Conservation (phyloP, 1,140 invertebrate species). For the Cotesia glomerata region DNA sequence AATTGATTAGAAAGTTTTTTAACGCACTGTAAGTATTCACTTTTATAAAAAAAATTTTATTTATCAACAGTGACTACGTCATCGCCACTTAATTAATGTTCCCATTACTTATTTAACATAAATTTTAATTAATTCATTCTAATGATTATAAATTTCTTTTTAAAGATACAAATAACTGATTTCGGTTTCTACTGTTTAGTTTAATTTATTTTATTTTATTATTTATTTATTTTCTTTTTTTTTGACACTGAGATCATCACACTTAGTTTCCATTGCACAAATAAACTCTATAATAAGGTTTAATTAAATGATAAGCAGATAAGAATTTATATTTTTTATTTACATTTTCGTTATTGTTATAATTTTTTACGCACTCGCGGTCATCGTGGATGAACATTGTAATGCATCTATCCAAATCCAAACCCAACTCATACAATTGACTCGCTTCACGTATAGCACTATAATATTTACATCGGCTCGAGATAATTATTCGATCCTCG, state of each 20-base stretch:
- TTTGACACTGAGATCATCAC: neutral
- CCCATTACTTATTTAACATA: neutral
- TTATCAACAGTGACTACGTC: neutral
- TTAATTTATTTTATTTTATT: neutral
- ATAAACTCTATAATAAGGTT: neutral
- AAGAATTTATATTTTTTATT: neutral
- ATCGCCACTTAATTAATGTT: conserved; percentile 1
- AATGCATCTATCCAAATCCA: no score
- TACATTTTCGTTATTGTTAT: neutral
- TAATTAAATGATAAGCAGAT: neutral
- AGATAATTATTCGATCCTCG: conserved; percentile 15
- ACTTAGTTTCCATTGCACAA: neutral
- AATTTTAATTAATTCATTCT: neutral
- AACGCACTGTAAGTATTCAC: neutral
- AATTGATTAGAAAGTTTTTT: conserved; percentile 11
- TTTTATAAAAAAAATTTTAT: conserved; percentile 3
- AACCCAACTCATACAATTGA: no score
- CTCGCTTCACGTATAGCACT: neutral
- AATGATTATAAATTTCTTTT: no score
- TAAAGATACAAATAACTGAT: no score
- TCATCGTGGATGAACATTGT: no score
- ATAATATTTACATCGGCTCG: conserved; percentile 27
- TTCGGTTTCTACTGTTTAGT: neutral
- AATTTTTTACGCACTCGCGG: no score
- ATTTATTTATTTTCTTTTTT: neutral